Evolutionary conservation across 2,797 vertebrate species (phyloP), one percentile per base, ranked within the genome.

Genomic region (Diplodus puntazzo): DNA sequence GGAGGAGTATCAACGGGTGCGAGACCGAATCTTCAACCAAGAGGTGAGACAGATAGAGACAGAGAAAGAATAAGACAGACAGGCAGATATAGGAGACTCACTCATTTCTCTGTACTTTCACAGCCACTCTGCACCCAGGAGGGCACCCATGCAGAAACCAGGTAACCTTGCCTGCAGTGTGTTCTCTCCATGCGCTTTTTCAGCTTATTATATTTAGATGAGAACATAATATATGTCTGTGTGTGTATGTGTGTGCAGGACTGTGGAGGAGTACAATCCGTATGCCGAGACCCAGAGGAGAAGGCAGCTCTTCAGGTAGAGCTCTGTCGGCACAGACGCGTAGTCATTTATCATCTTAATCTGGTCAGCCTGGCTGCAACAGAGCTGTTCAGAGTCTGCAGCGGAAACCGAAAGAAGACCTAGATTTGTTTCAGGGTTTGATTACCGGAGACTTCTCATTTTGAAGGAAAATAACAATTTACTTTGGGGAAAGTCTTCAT

Each of bases 291-390:
- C 96, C 78, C 96, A 97, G 94, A 97, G 94, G 95, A 98, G 91
- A 94, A 96, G 98, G 92, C 97, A 97, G 89, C 96, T 98, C 74
- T 99, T 98, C 95, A 97, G 97, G 98, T 98, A 96, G 89, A 95
- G 95, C 64, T 79, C 78, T 23, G 70, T 90, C 91, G 91, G 81
- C 80, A 91, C 90, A 60, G 75, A 89, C 63, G 48, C 72, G 3
- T 23, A 73, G 70, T 85, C 87, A 87, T 94, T 90, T 85, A 89
- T 92, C 90, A 91, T 90, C 82, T 86, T 86, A 84, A 87, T 88
- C 88, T 79, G 86, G 84, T 86, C 87, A 87, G 82, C 79, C 65
- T 50, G 75, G 68, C 83, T 80, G 62, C 55, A 64, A 59, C 73
- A 79, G 53, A 78, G 80, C 63, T 66, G 49, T 43, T 87, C 71